These are phyloP conservation scores for Eretmocerus hayati DNA, from an alignment of 2,888 invertebrate genomes.

Conservation along the genomic window DNA sequence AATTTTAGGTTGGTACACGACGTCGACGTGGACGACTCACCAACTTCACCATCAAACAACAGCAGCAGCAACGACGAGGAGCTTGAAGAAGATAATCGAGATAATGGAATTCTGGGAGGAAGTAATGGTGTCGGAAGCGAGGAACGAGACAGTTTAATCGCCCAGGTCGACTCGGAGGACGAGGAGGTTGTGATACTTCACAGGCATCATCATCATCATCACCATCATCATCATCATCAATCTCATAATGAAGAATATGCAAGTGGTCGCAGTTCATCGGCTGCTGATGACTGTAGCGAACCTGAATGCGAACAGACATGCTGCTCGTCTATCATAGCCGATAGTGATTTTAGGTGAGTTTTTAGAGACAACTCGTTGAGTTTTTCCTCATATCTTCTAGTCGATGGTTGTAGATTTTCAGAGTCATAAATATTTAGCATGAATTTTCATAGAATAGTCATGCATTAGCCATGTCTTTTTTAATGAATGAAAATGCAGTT, in stretches of 20 bases:
- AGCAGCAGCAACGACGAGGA: constrained; percentile 46
- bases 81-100: constrained; percentile 27
- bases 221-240: too few relatives aligned
- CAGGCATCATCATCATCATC: constrained; percentile 35
- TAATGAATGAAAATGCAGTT: too few relatives aligned
- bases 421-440: too few relatives aligned
- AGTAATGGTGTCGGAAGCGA: not conserved
- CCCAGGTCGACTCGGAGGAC: constrained; percentile 40
- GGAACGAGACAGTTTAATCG: too few relatives aligned
- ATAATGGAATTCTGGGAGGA: constrained; percentile 6
- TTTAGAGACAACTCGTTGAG: too few relatives aligned
- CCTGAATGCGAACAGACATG: constrained; percentile 42
- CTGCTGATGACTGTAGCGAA: constrained; percentile 42
- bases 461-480: too few relatives aligned
- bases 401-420: too few relatives aligned
- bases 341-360: constrained; percentile 44
- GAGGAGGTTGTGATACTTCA: constrained; percentile 38
- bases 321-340: constrained; percentile 39
- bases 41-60: constrained; percentile 70
- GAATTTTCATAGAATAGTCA: too few relatives aligned
- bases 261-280: constrained; percentile 41
- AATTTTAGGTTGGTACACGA: constrained; percentile 82
- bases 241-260: too few relatives aligned
- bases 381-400: too few relatives aligned
- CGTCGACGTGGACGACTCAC: constrained; percentile 74